These are phyloP conservation scores for Sebastes itinus DNA, from an alignment of 2,797 vertebrate genomes.

Conservation along the genomic window DNA sequence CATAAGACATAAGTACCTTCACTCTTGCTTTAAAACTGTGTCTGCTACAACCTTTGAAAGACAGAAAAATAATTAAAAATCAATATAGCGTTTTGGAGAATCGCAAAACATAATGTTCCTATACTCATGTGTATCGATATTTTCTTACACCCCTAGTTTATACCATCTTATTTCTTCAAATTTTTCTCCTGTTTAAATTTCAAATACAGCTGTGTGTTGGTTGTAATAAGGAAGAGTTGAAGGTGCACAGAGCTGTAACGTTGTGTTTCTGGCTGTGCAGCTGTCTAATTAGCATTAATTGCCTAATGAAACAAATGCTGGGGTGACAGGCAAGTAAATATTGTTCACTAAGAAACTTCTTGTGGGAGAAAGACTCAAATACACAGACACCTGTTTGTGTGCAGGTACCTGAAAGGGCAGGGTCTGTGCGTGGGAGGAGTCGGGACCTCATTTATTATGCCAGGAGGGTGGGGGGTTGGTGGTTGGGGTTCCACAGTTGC, in stretches of 20 bases:
- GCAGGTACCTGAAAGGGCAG: slow-evolving; percentile 46
- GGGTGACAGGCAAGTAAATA: background rate
- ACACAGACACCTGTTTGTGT: slow-evolving; percentile 5
- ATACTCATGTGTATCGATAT: too few species aligned
- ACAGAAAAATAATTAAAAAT: too few species aligned
- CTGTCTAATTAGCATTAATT: background rate
- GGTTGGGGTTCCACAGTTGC: slow-evolving; percentile 56
- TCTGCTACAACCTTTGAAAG: too few species aligned
- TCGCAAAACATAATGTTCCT: too few species aligned
- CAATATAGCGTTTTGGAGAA: fast-evolving
- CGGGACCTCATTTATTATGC: slow-evolving; percentile 50
- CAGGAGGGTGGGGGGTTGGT: background rate
- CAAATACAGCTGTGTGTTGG: background rate
- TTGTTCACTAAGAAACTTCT: background rate
- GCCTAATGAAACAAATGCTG: background rate
- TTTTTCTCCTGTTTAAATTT: background rate
- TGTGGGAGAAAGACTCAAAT: background rate
- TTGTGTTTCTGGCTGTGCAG: background rate
- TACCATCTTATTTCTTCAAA: background rate
- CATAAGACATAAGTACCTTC: fast-evolving
- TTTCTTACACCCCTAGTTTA: too few species aligned
- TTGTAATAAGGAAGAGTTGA: background rate
- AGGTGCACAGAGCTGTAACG: background rate
- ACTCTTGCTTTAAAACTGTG: fast-evolving
- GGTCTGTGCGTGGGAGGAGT: slow-evolving; percentile 50